A percentile compares a stretch with the other conserved stretches of the same genome.
Conservation (phyloP, 1,140 invertebrate species). For the Solen grandis region DNA sequence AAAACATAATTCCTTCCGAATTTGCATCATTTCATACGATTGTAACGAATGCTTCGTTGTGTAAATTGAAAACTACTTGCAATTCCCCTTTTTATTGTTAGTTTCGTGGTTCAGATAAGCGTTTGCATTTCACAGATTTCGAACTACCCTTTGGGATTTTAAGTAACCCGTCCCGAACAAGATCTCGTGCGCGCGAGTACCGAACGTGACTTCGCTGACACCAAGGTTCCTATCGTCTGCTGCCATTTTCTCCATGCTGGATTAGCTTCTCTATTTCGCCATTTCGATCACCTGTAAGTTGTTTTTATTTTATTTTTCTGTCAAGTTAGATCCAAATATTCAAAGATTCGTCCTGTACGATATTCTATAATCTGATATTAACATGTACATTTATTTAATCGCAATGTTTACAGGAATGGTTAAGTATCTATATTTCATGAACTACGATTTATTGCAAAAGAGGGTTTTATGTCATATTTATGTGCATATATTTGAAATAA, state of each 20-base stretch:
- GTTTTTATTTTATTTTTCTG: background rate
- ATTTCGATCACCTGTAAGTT: slow-evolving; percentile 53
- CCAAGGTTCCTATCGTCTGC: slow-evolving; percentile 46
- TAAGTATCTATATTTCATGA: background rate
- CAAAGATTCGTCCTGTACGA: background rate
- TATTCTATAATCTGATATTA: background rate
- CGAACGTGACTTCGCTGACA: slow-evolving; percentile 23
- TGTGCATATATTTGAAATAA: too few species aligned
- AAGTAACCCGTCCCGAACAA: slow-evolving; percentile 33
- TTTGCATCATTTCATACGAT: background rate
- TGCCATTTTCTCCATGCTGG: slow-evolving; percentile 45
- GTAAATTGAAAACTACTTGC: slow-evolving; percentile 7
- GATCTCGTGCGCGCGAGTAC: slow-evolving; percentile 40
- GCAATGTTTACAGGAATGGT: background rate
- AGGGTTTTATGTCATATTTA: too few species aligned
- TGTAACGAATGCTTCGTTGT: slow-evolving; percentile 9
- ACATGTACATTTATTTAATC: background rate
- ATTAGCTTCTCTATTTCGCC: slow-evolving; percentile 49
- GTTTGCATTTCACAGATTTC: background rate
- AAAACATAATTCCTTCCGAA: background rate
- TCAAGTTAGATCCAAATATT: background rate
- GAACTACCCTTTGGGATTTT: background rate
- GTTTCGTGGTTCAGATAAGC: slow-evolving; percentile 1
- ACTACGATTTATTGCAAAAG: background rate
- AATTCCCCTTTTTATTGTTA: background rate